phyloP scores from a whole-genome alignment of 2,888 invertebrate species.

The Tetheella fluctuosa region DNA sequence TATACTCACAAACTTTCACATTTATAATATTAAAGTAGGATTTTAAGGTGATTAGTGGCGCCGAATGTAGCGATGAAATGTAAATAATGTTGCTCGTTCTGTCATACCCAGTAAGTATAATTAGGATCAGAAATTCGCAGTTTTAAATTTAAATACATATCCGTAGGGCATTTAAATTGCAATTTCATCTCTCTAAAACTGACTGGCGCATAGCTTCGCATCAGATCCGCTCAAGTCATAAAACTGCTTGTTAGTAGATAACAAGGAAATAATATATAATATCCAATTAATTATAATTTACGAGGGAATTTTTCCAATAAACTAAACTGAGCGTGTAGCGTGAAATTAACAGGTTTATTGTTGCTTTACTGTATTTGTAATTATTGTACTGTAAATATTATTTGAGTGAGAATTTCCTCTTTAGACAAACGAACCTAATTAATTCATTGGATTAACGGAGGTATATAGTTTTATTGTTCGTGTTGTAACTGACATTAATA shows the following conservation, averaged over 20 bases:
- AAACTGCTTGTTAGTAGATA: not conserved
- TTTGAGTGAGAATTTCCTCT: constrained; percentile 1
- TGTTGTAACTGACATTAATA: too few relatives aligned
- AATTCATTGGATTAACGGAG: not conserved
- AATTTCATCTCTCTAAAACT: not conserved
- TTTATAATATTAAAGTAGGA: too few relatives aligned
- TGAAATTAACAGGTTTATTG: not conserved
- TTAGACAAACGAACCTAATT: not conserved
- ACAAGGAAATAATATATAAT: not conserved
- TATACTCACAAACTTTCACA: too few relatives aligned
- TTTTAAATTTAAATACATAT: too few relatives aligned
- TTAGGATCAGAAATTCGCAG: too few relatives aligned
- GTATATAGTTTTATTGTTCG: too few relatives aligned
- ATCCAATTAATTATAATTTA: constrained; percentile 1
- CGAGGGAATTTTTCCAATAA: not conserved
- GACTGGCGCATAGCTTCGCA: not conserved
- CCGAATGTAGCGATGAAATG: too few relatives aligned
- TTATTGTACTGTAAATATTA: not conserved
- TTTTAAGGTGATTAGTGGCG: too few relatives aligned
- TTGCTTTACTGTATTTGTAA: not conserved
- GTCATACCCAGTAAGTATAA: too few relatives aligned
- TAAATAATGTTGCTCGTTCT: too few relatives aligned
- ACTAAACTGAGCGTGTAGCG: not conserved
- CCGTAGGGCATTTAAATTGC: not conserved
- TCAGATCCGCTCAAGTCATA: not conserved